Evolutionary conservation across 2,113 vertebrate species (phyloP), one percentile per base, ranked within the genome.

Genomic region (Aramus guarauna): DNA sequence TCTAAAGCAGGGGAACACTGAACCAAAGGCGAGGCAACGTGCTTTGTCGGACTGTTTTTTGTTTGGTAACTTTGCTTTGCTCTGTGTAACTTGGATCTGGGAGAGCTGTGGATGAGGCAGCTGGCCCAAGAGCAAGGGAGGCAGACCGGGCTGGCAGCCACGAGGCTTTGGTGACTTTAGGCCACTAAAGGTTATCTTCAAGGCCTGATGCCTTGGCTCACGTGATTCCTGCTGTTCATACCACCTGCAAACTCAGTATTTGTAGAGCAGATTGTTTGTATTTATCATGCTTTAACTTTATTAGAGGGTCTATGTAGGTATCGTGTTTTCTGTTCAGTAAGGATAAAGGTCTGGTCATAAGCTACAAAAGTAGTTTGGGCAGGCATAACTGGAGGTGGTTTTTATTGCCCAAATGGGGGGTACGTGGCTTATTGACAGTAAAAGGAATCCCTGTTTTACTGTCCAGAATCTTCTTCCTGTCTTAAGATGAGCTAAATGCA

Each of bases 301-400:
- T 75, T 83, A 76, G 67, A 89, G 32, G 34, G 16, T 29, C 75
- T 73, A 6, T n/a, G 21, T 62, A 83, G 69, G 18, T 56, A 24
- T 15, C 6, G 3, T 37, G 60, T 13, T 74, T 73, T 64, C 58
- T 85, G 37, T 52, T 85, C 58, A 82, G n/a, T 63, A 83, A 74
- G 18, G 80, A 63, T 88, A 88, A 82, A 91, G 9, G 50, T 95
- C n/a, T 92, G 59, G 27, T 78, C 26, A 21, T 47, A 90, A 77
- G 36, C 48, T 89, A 67, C 45, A 78, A 30, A 91, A 92, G 63
- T 58, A 87, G 41, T 56, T 90, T 12, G 52, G 75, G 53, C 37
- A 37, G n/a, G 82, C 60, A n/a, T 94, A 91, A 77, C 34, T 92
- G 55, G 6, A 81, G 71, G 58, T 47, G 11, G 93, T 96, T 94